Conservation (phyloP, 2,888 invertebrate genomes). For the Athripsodes cinereus region DNA sequence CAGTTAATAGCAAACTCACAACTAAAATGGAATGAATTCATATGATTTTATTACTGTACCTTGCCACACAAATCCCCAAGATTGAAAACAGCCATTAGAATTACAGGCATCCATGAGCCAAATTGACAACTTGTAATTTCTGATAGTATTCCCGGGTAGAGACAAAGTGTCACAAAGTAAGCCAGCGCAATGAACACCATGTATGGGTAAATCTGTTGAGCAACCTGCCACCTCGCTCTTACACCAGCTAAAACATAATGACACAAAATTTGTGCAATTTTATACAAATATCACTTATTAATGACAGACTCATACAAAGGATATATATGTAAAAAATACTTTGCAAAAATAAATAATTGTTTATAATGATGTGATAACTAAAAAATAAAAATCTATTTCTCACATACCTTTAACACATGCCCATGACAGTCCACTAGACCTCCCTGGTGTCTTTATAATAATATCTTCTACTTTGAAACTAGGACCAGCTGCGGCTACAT, state of each 20-base stretch:
- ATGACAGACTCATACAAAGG: too few species aligned
- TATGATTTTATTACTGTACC: constrained; percentile 46
- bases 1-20: too few species aligned
- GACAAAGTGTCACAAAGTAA: constrained; percentile 82
- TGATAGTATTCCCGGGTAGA: constrained; percentile 87
- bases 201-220: constrained; percentile 80
- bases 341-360: too few species aligned
- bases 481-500: constrained; percentile 28
- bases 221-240: constrained; percentile 69
- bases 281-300: too few species aligned
- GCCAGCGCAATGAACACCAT: constrained; percentile 86
- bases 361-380: neutral
- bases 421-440: constrained; percentile 43
- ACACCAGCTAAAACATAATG: constrained; percentile 57
- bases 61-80: constrained; percentile 81
- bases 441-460: constrained; percentile 53
- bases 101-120: constrained; percentile 85
- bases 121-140: constrained; percentile 80
- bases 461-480: constrained; percentile 74
- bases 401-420: constrained; percentile 45
- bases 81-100: constrained; percentile 86
- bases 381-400: neutral
- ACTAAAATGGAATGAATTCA: too few species aligned
- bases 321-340: too few species aligned
- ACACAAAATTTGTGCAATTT: too few species aligned